Evolutionary conservation across 2,797 vertebrate genomes (phyloP), one percentile per base, ranked within the genome.

Genomic region (Prunella strophiata): DNA sequence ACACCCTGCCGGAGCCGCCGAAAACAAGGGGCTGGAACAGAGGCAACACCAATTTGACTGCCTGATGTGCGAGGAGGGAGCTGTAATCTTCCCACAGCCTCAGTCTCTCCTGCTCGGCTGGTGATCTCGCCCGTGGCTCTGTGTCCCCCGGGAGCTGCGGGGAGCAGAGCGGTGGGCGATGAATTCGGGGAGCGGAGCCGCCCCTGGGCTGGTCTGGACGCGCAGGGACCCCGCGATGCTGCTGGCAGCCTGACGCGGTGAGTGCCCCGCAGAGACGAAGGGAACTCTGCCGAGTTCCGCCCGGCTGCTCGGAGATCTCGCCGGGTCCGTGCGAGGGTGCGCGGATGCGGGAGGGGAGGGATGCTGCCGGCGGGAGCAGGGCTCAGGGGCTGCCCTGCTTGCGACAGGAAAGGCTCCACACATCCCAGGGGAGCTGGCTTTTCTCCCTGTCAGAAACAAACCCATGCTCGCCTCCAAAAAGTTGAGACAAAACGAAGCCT

Each of bases 171-270:
- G 51, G 16, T 1, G 0, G 23, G 1, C 8, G 61, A 38, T 27
- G n/a, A n/a, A 7, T 47, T n/a, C 7, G 34, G 51, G 13, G 74
- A 73, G 47, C 10, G 2, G 11, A 61, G 15, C 10, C 25, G 11
- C 13, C 27, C 51, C 47, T 15, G 5, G 51, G n/a, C 54, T 2
- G 15, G 6, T 30, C 51, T 5, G 2, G 34, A 12, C 25, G 22
- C 70, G 45, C 16, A 7, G 2, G 3, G 47, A 27, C 36, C 13
- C 25, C 13, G 9, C 21, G 2, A 5, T 1, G 13, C 18, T 12
- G 45, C 34, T 0, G 1, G 4, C 19, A 7, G 2, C 19, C 16
- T 0, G 16, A 6, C 13, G 40, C 1, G 16, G 16, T 16, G 13
- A 19, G 34, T 13, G 30, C 20, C 48, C 4, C 42, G 21, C 27